Evolutionary conservation across 2,888 invertebrate species (phyloP), one percentile per base, ranked within the genome.

Genomic region (Thumatha senex): DNA sequence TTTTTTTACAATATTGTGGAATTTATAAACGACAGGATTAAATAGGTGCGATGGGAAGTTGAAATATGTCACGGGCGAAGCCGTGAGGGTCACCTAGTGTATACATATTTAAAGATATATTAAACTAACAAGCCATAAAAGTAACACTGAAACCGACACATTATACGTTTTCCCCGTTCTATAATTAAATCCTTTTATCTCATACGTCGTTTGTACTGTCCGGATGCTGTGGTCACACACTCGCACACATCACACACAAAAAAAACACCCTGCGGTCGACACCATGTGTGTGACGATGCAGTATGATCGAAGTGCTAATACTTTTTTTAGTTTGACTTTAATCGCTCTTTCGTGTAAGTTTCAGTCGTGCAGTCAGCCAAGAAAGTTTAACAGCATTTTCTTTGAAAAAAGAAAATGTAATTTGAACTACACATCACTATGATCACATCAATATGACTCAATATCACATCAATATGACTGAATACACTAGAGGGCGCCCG

Each of bases 101-200:
- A 4, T 24, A 24, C 18, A 24, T 24, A 51, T 40, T 34, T 45
- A 31, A 54, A 38, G 18, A 24, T 24, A 24, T 4, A 24, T 24
- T 52, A 40, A 57, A 57, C 36, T 54, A 61, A 58, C 58, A 50
- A 47, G 42, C 60, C 53, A 59, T 65, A 69, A 51, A 47, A 51
- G 46, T 42, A 55, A 66, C 56, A 59, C 57, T 56, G 56, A 57
- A 56, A 43, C 51, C 41, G 58, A 56, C 63, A 70, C 60, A 61
- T 62, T 62, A 63, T 64, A 58, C 65, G 59, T 79, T 81, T 80
- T 80, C 11, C 77, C 78, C 61, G 72, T 76, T 80, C 84, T 86
- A 85, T 74, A 80, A 82, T 78, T 84, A 83, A 81, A 74, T 71
- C 74, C 74, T 84, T 83, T 83, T 80, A 84, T 82, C 80, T 78